Base-by-base conservation (phyloP, 2,888 invertebrate species). In the Himalopsyche anomala region DNA sequence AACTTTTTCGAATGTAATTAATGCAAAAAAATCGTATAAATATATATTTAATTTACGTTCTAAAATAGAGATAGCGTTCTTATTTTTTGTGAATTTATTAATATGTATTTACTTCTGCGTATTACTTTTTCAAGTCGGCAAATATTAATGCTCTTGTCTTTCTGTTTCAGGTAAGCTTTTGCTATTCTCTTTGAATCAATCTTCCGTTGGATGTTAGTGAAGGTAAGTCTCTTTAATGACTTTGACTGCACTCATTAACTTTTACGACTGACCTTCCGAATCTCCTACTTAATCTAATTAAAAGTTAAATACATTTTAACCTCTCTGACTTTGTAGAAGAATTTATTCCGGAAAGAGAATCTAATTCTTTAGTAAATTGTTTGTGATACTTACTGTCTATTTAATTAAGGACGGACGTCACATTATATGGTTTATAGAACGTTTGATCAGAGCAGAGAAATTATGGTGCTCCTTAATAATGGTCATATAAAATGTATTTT, bases 221-320 rank as follows among this genome's bases (percentile, higher is more conserved):
- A 62, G 62, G 62, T 62, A 62, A 62, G 62, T 62, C 28, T 62
- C 62, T 28, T 51, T 62, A 62, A 62, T 62, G 62, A 62, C 62
- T 62, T 62, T 62, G 62, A 62, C 62, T 62, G 62, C 62, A 62
- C 62, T 62, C 62, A 62, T 62, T 62, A 62, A 62, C 19, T 62
- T 62, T 62, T 62, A 62, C 62, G 62, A 62, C 19, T 62, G 62
- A 62, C 62, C 62, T 62, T 62, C 62, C 62, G 62, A 62, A 62
- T 62, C 62, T 62, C 62, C 62, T 62, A 28, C 62, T 62, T 62
- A 62, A 62, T 62, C 62, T 62, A 62, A 62, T 62, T 62, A 62
- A 62, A 62, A 62, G 62, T 62, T 62, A 62, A 62, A 62, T 62
- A 62, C 62, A 62, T 62, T 62, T 62, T 62, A 62, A 62, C 62